Evolutionary conservation across 2,888 invertebrate species (phyloP).

Genomic region (Agriotes lineatus): DNA sequence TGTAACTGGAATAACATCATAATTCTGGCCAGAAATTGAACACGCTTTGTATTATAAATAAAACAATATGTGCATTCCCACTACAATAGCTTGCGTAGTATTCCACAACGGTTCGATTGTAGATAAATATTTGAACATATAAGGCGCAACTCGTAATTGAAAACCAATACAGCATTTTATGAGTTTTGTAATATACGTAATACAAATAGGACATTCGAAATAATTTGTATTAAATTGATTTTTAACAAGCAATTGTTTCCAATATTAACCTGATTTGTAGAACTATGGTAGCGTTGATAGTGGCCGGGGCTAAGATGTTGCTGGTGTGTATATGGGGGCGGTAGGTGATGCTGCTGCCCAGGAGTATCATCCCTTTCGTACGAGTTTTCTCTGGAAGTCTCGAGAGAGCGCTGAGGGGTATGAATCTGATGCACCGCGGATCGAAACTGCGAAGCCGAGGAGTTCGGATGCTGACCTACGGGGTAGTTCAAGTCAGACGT

Average conservation of each 20-base stretch:
- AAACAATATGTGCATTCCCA: no score
- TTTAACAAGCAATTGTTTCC: not conserved
- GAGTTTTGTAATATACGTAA: no score
- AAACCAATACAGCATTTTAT: no score
- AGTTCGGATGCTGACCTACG: constrained; percentile 89
- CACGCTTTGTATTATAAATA: no score
- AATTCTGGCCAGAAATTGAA: no score
- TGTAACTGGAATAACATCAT: no score
- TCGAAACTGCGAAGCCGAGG: constrained; percentile 90
- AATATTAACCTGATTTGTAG: constrained; percentile 36
- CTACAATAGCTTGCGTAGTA: no score
- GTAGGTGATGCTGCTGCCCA: constrained; percentile 56
- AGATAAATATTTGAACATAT: no score
- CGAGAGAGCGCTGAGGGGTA: constrained; percentile 83
- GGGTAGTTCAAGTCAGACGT: constrained; percentile 97
- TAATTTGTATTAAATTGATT: no score
- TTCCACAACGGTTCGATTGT: no score
- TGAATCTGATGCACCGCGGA: constrained; percentile 82
- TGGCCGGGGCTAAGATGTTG: constrained; percentile 62
- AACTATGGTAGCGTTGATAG: constrained; percentile 30
- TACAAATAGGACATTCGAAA: no score
- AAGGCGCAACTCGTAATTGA: no score
- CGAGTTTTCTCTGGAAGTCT: constrained; percentile 85
- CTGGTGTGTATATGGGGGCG: constrained; percentile 56
- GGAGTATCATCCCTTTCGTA: constrained; percentile 81